These are phyloP conservation scores for Agriotes lineatus DNA, from an alignment of 2,888 invertebrate genomes.

Conservation along the genomic window DNA sequence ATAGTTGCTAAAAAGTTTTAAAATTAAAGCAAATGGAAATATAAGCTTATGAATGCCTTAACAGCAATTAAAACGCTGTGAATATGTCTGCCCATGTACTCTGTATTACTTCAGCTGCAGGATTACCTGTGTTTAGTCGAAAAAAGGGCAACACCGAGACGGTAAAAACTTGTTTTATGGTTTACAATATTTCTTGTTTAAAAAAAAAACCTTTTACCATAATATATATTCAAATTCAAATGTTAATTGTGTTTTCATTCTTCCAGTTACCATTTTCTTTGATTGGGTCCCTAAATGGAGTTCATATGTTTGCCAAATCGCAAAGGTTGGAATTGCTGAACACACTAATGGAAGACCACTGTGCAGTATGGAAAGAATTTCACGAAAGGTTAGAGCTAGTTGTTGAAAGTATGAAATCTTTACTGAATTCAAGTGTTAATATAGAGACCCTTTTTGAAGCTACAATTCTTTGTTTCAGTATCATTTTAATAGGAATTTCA, in stretches of 20 bases:
- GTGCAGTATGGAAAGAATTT: conserved; percentile 90
- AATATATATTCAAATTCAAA: not conserved
- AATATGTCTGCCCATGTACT: conserved; percentile 84
- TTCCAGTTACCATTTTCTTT: conserved; percentile 90
- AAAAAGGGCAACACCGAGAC: conserved; percentile 85
- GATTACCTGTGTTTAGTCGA: conserved; percentile 88
- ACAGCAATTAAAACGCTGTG: too few relatives aligned
- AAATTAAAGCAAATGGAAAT: too few relatives aligned
- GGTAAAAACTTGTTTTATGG: conserved; percentile 69
- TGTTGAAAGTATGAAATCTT: too few relatives aligned
- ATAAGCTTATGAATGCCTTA: too few relatives aligned
- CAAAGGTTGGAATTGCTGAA: conserved; percentile 80
- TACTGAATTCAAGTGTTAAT: not conserved
- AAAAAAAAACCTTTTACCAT: not conserved
- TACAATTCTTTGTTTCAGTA: conserved; percentile 64
- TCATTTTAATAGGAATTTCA: conserved; percentile 84
- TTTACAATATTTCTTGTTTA: too few relatives aligned
- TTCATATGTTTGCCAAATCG: conserved; percentile 92
- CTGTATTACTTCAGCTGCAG: conserved; percentile 87
- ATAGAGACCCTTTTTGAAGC: not conserved
- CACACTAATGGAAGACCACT: conserved; percentile 83
- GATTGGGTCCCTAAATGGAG: conserved; percentile 90
- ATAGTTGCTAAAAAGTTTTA: too few relatives aligned
- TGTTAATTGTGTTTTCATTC: conserved; percentile 61
- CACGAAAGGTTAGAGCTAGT: conserved; percentile 84